Base-by-base conservation (phyloP, 2,113 vertebrate genomes). In the Cyphomyrus discorhynchus region DNA sequence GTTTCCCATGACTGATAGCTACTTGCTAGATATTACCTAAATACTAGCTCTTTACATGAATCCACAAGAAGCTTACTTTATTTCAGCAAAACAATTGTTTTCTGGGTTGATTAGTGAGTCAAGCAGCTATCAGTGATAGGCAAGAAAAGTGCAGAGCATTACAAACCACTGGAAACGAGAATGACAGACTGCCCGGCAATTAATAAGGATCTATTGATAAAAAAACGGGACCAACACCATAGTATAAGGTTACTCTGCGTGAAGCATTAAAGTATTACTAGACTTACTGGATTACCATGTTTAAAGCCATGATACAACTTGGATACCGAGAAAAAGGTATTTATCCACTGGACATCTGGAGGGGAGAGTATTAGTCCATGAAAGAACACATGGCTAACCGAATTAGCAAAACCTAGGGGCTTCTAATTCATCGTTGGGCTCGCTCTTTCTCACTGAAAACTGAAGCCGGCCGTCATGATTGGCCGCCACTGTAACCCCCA, bases 311-410 rank as follows among this genome's bases (percentile, higher is more conserved):
- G 39, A 50, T 46, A 89, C 35, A 56, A 56, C 52, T 5, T 58
- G 80, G 52, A 45, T 35, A 46, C 53, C 0, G 31, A 85, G 74
- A 53, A 89, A 84, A 89, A 31, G 52, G 89, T 85, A 84, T 85
- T 84, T 89, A 39, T 50, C 31, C 42, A 11, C 3, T 27, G 89
- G 80, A 85, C 88, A 83, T 82, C 88, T 89, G 88, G 88, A 83
- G 50, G 8, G 74, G 35, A 42, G 11, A 50, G 49, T 35, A 56
- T 89, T 83, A 83, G 70, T 24, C 47, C 70, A 24, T n/a, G 88
- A 52, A 52, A 70, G 88, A 82, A 80, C 70, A 89, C 70, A 89
- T 89, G 88, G 74, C 88, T 89, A 56, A 82, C 49, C 53, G 31
- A 89, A 89, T 89, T 83, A 89, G 49, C 42, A 39, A 56, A 56